Base-by-base conservation (phyloP, 37 sponge, comb jelly and placozoan species). In the Oscarella lobularis region DNA sequence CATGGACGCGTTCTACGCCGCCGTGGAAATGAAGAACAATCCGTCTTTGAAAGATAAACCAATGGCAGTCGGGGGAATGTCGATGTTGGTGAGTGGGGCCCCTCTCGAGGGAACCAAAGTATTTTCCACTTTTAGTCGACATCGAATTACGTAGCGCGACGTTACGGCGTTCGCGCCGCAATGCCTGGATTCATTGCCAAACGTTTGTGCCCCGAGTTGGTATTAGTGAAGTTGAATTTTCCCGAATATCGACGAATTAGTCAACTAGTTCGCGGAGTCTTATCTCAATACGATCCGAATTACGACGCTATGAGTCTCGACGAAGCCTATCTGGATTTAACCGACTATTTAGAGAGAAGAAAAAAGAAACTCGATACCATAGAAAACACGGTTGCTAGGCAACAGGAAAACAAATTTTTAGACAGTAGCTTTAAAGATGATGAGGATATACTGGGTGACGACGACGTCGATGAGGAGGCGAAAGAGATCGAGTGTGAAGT, bases 1-100 rank as follows among this genome's bases (percentile, higher is more conserved):
- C 80, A 96, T 96, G 98, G 98, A 96, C 79, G 94, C 94, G 14
- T 96, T 96, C 76, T 96, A 92, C 78, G 98, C 98, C 1, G 86
- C 98, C 38, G 93, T 96, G 2, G 98, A 96, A 39, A 96, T 92
- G 83, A 87, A 88, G 66, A 89, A 96, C 66, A 73, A 92, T 33
- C 93, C 98, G 3, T 33, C 34, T 30, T 75, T 92, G 73, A 68
- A 60, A 31, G 86, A 87, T 40, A 77, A 85, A 0, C 93, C 98
- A 9, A 89, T 96, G 91, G 93, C 98, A 4, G 98, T 96, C 1
- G 98, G 93, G 9, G 77, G 94, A 14, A 72, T 54, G 32, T 74
- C 81, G 33, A 96, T 96, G 98, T 67, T 90, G 82, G 91, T 94
- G 72, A 79, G 85, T 77, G 3, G 35, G 1, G 2, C 27, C 38